phyloP scores from a whole-genome alignment of 2,797 vertebrate genomes.

The Thaleichthys pacificus region DNA sequence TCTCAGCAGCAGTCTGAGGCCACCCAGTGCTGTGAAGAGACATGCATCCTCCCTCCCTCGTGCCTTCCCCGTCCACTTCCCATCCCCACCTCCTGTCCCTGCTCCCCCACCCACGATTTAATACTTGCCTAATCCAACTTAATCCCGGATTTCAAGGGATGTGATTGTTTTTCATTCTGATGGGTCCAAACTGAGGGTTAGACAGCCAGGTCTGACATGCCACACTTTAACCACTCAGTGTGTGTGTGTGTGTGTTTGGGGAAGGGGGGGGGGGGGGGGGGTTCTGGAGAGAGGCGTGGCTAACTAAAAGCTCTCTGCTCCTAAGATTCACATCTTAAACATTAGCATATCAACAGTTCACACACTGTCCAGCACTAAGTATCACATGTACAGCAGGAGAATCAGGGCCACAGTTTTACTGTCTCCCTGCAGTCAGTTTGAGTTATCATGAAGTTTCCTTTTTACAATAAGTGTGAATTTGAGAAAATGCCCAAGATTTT shows the following conservation, averaged over 20 bases:
- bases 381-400: no score
- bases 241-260: slow-evolving; percentile 2
- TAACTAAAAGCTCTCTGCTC: slow-evolving; percentile 10
- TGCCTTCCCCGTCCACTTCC: no score
- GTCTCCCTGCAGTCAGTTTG: no score
- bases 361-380: no score
- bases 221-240: slow-evolving; percentile 14
- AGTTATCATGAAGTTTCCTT: no score
- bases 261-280: neutral
- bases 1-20: slow-evolving; percentile 13
- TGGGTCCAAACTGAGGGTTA: slow-evolving; percentile 19
- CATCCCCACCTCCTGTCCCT: slow-evolving; percentile 10
- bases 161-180: slow-evolving; percentile 48
- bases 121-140: slow-evolving; percentile 56
- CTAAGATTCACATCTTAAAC: neutral
- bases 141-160: slow-evolving; percentile 50
- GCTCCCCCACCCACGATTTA: slow-evolving; percentile 41
- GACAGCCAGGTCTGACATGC: slow-evolving; percentile 18
- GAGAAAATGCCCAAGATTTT: no score
- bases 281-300: slow-evolving; percentile 2
- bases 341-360: neutral
- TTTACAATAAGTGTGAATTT: no score
- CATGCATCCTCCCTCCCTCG: no score
- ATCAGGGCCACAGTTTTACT: no score
- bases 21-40: slow-evolving; percentile 14